Evolutionary conservation across 1,140 invertebrate species (phyloP).

Genomic region (Drosophila simulans): DNA sequence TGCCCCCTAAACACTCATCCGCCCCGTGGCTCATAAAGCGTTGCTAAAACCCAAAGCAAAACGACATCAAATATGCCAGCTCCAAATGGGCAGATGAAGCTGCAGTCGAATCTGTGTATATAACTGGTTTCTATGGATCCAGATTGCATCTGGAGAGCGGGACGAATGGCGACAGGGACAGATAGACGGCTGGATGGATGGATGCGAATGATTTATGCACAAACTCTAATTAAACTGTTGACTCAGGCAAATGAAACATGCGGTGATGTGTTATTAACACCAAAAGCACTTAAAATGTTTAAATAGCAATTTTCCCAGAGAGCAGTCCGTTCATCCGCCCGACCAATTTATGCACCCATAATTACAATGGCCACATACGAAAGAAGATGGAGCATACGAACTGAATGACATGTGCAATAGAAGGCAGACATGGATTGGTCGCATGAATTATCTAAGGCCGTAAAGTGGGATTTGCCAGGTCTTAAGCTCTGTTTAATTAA

Average conservation of each 20-base stretch:
- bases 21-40: slow-evolving; percentile 28
- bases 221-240: slow-evolving; percentile 77
- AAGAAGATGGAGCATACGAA: background rate
- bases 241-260: slow-evolving; percentile 75
- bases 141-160: slow-evolving; percentile 23
- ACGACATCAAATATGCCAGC: slow-evolving; percentile 49
- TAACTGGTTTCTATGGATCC: slow-evolving; percentile 18
- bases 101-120: slow-evolving; percentile 14
- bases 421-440: slow-evolving; percentile 1
- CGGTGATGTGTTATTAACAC: slow-evolving; percentile 75
- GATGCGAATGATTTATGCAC: slow-evolving; percentile 70
- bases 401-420: slow-evolving; percentile 56
- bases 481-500: slow-evolving; percentile 50
- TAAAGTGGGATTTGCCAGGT: slow-evolving; percentile 13
- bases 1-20: slow-evolving; percentile 2
- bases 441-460: slow-evolving; percentile 34
- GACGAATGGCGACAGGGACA: slow-evolving; percentile 11
- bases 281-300: slow-evolving; percentile 76
- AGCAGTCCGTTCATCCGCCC: slow-evolving; percentile 15
- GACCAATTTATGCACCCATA: slow-evolving; percentile 50
- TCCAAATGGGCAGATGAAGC: slow-evolving; percentile 38
- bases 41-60: slow-evolving; percentile 41
- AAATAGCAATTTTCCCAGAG: slow-evolving; percentile 62
- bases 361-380: slow-evolving; percentile 51
- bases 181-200: slow-evolving; percentile 24